Evolutionary conservation across 2,888 invertebrate species (phyloP), one percentile per base, ranked within the genome.

Genomic region (Caenorhabditis sp.): DNA sequence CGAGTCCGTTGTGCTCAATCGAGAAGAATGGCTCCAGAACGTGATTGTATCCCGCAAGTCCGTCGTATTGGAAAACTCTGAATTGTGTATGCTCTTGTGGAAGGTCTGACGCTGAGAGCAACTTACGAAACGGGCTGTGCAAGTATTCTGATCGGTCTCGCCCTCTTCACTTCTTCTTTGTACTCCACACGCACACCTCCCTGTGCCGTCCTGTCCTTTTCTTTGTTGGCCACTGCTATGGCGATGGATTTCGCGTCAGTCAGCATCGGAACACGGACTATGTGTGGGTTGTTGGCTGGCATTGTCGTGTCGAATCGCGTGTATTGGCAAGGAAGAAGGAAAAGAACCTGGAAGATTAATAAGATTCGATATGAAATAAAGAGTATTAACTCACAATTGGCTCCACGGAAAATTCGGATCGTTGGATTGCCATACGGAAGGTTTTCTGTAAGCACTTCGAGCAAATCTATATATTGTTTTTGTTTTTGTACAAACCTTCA

Each of bases 211-310:
- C 58, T 24, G 2, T 26, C 11, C 6, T 32, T 30, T 26, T 62
- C 62, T 15, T 59, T 58, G 4, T 50, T 53, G 2, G 55, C 58
- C 30, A 63, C 46, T 3, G 2, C 17, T 1, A 17, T 9, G 9
- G 65, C 46, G n/a, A 27, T 22, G 1, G 46, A 6, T 2, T 30
- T 2, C 27, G 56, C 37, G 6, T 63, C 35, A 15, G 52, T 61
- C n/a, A 72, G 2, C 72, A 77, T 58, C 8, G 66, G 56, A n/a
- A 66, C 52, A 17, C 62, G 58, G 1, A 72, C 62, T 15, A 77
- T 66, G 32, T 66, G 62, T 20, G 77, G 77, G 17, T 17, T 43
- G 1, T 43, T 32, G 26, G 53, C 41, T 4, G 56, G 26, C 77
- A 77, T 77, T 8, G 61, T 72, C 8, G 72, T 45, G 27, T 77